phyloP scores from a whole-genome alignment of 2,113 vertebrate species.

The Eolophus roseicapilla region DNA sequence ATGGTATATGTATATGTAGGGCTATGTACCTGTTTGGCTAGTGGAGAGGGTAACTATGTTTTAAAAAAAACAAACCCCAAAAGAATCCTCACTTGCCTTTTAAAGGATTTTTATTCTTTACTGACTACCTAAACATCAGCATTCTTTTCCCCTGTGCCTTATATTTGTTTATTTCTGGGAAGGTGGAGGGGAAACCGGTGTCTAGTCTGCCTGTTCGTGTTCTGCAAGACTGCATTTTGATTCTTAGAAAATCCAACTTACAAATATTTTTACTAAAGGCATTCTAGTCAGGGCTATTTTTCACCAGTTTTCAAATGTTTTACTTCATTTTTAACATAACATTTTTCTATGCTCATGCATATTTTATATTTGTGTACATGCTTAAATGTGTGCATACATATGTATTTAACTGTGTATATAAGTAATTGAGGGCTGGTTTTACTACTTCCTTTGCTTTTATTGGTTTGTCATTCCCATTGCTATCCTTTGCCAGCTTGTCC shows the following conservation, averaged over 20 bases:
- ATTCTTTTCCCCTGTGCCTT: not conserved
- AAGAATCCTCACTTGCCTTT: not conserved
- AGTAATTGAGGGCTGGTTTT: not conserved
- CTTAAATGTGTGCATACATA: not conserved
- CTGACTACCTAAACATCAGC: not conserved
- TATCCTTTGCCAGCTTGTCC: not conserved
- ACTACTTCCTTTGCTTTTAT: not conserved
- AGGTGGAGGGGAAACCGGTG: not conserved
- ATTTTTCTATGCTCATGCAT: not conserved
- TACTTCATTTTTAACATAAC: not conserved
- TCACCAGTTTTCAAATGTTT: not conserved
- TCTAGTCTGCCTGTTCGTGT: not conserved
- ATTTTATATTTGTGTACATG: not conserved
- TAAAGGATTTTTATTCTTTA: not conserved
- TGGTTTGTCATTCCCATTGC: not conserved
- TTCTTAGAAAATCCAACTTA: not conserved
- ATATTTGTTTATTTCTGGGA: not conserved
- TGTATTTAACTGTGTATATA: not conserved
- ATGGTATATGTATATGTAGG: accelerated
- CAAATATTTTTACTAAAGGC: not conserved
- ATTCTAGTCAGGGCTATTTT: not conserved
- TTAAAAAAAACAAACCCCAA: not conserved
- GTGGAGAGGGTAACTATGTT: not conserved
- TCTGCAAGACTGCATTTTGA: not conserved
- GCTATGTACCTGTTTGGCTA: not conserved